These are phyloP conservation scores for Phalacrocorax aristotelis DNA, from an alignment of 2,113 vertebrate species.

Conservation along the genomic window DNA sequence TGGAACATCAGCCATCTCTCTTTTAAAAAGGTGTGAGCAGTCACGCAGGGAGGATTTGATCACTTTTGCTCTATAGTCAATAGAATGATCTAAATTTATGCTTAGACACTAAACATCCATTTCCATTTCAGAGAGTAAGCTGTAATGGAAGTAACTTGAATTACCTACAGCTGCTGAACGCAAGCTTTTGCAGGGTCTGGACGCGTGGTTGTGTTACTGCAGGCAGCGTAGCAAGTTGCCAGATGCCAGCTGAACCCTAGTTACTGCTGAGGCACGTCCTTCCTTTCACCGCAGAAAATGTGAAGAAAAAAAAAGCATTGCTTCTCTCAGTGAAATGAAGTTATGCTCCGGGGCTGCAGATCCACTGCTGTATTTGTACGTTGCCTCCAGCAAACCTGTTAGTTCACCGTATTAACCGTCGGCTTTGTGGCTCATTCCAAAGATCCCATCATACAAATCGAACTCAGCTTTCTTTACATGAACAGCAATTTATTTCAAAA, in stretches of 20 bases:
- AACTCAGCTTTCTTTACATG: conserved; percentile 11
- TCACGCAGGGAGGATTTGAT: neutral
- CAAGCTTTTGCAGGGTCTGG: neutral
- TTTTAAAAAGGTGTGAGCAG: neutral
- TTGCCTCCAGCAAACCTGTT: neutral
- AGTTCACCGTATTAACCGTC: neutral
- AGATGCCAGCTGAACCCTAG: neutral
- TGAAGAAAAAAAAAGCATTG: neutral
- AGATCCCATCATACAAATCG: neutral
- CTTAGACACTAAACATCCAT: neutral
- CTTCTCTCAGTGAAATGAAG: neutral
- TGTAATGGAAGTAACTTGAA: neutral
- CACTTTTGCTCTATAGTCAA: neutral
- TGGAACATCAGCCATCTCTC: neutral
- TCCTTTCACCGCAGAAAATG: fast-evolving
- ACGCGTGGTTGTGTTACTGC: fast-evolving
- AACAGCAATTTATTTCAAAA: conserved; percentile 78
- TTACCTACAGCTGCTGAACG: neutral
- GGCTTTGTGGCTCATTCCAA: neutral
- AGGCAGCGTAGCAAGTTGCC: neutral
- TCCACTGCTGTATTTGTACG: neutral
- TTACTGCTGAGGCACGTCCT: fast-evolving
- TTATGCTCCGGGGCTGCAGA: neutral
- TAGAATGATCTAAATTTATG: neutral
- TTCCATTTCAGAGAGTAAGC: neutral